Conservation (phyloP, 2,888 invertebrate species). For the Julus scanicus region DNA sequence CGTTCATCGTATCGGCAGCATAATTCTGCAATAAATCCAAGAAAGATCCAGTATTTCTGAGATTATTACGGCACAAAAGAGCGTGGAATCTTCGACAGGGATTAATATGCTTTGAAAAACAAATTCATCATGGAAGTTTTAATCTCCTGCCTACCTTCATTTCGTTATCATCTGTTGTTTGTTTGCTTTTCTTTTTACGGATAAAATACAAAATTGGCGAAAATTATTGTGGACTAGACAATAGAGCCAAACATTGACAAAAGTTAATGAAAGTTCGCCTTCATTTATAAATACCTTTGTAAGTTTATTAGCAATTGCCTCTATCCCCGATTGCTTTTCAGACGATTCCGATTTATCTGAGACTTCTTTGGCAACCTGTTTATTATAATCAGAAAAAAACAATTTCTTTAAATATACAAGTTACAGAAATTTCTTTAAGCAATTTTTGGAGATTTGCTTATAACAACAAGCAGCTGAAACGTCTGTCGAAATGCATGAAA, state of each 20-base stretch:
- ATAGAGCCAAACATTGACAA: background rate
- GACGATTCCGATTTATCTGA: background rate
- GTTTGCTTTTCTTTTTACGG: constrained; percentile 45
- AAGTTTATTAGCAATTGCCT: constrained; percentile 18
- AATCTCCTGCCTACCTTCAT: constrained; percentile 51
- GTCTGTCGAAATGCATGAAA: no score
- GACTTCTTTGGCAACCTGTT: constrained; percentile 13
- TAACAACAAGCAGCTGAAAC: no score
- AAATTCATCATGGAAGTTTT: no score
- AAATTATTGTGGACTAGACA: background rate
- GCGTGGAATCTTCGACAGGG: no score
- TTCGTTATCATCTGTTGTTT: constrained; percentile 28
- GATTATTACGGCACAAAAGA: no score
- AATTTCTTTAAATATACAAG: no score
- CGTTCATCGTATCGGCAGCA: constrained; percentile 58
- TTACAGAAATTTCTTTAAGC: no score
- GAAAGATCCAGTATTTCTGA: no score
- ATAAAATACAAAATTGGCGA: background rate
- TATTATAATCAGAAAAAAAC: background rate
- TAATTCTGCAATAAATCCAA: constrained; percentile 54
- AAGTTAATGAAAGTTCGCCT: no score
- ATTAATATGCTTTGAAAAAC: no score
- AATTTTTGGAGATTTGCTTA: no score
- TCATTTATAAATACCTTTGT: constrained; percentile 12
- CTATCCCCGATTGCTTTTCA: constrained; percentile 30